Percentiles rank a stretch among this genome's conserved stretches.
Evolutionary conservation across 1,140 invertebrate genomes (phyloP).

Genomic region (Apolygus lucorum): DNA sequence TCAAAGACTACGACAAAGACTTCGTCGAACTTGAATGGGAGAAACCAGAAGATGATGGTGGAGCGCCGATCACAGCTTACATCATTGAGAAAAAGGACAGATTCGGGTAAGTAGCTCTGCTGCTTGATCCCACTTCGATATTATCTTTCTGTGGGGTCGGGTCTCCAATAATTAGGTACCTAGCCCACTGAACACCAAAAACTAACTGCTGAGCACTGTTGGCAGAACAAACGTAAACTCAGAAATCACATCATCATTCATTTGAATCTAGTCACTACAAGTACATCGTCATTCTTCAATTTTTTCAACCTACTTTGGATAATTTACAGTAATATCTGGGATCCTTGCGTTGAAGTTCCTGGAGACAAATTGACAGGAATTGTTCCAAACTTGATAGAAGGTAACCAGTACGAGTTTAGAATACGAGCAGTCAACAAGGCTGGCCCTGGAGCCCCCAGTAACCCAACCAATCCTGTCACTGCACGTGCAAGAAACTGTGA

Average conservation of each 20-base stretch:
- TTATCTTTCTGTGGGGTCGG: no score
- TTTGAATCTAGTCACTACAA: constrained; percentile 18
- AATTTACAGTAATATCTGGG: constrained; percentile 65
- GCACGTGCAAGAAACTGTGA: constrained; percentile 84
- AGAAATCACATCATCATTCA: no score
- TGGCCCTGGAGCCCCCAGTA: constrained; percentile 82
- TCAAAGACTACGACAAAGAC: constrained; percentile 85
- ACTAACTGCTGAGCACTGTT: no score
- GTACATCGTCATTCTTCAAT: no score
- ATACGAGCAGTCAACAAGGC: constrained; percentile 90
- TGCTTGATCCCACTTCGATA: no score
- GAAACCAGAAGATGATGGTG: constrained; percentile 74
- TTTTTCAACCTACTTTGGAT: no score
- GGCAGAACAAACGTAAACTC: no score
- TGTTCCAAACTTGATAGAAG: constrained; percentile 82
- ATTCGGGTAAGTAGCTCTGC: constrained; percentile 52
- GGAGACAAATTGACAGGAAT: constrained; percentile 73
- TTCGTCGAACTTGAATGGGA: constrained; percentile 94
- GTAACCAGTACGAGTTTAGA: constrained; percentile 88
- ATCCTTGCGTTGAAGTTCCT: constrained; percentile 73
- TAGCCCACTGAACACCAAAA: no score
- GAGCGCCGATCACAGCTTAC: constrained; percentile 82
- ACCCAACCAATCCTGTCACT: constrained; percentile 75
- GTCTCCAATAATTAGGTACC: no score
- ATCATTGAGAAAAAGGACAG: constrained; percentile 94